Conservation (phyloP, 2,797 vertebrate genomes). For the Eidolon dupreanum region DNA sequence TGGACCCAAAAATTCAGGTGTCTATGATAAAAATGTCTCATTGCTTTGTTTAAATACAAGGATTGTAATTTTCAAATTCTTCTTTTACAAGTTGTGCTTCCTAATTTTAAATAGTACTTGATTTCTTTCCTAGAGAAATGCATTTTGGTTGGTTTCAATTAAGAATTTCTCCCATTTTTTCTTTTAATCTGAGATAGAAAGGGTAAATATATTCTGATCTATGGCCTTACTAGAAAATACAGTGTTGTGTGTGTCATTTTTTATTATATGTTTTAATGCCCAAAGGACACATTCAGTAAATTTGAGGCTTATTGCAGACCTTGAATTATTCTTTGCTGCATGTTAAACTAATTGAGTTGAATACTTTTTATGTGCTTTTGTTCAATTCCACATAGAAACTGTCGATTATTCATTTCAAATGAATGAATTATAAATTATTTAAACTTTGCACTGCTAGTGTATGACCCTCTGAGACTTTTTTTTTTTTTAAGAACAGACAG, state of each 20-base stretch:
- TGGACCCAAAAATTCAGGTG: constrained; percentile 10
- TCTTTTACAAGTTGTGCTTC: neutral
- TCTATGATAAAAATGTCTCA: neutral
- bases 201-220: constrained; percentile 46
- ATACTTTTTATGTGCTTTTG: constrained; percentile 21
- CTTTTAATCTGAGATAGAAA: constrained; percentile 21
- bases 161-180: neutral
- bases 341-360: constrained; percentile 60
- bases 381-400: constrained; percentile 36
- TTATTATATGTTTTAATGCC: constrained; percentile 14
- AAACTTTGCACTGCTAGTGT: neutral
- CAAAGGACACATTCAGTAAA: neutral
- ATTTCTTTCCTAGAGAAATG: constrained; percentile 13
- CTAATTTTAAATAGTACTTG: neutral
- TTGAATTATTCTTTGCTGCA: constrained; percentile 38
- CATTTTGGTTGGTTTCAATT: neutral
- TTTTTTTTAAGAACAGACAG: neutral
- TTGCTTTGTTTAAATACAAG: neutral
- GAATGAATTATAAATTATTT: constrained; percentile 63
- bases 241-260: constrained; percentile 28
- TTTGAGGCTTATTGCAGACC: neutral
- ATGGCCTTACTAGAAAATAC: neutral
- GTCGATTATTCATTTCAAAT: constrained; percentile 49
- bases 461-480: constrained; percentile 9
- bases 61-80: neutral